These are phyloP conservation scores for Vollenhovia emeryi DNA, from an alignment of 1,140 invertebrate genomes.

Conservation along the genomic window DNA sequence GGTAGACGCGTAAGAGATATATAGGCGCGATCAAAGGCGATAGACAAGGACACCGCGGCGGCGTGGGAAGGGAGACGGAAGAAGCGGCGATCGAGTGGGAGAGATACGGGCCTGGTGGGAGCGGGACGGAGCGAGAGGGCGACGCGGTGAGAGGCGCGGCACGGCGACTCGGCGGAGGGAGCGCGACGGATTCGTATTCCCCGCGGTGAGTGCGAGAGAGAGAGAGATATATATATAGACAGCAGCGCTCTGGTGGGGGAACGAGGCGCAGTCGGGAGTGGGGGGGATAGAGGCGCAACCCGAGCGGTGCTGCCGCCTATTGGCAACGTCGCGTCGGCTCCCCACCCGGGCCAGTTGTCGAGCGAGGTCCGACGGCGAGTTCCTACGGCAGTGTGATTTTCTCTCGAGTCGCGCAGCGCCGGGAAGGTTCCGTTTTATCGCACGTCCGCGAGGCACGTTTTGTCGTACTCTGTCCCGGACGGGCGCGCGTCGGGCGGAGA, in stretches of 20 bases:
- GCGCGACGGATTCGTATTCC: slow-evolving; percentile 41
- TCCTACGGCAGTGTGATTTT: slow-evolving; percentile 66
- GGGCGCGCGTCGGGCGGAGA: not conserved
- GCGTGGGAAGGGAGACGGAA: not conserved
- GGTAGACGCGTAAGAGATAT: slow-evolving; percentile 22
- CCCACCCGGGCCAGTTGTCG: slow-evolving; percentile 72
- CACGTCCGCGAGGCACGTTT: not conserved
- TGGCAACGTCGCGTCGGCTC: slow-evolving; percentile 74
- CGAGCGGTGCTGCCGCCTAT: slow-evolving; percentile 78
- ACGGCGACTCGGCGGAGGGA: slow-evolving; percentile 10
- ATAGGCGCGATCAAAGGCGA: not conserved
- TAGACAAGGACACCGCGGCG: slow-evolving; percentile 8
- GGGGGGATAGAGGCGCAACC: slow-evolving; percentile 61
- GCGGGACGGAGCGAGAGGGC: slow-evolving; percentile 7
- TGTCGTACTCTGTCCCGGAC: not conserved
- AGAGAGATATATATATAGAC: not conserved
- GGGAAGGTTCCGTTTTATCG: not conserved
- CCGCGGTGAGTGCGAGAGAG: not conserved
- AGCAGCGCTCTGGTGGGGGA: not conserved
- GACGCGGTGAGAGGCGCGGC: not conserved
- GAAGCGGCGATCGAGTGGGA: too few relatives aligned
- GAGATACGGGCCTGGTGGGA: too few relatives aligned
- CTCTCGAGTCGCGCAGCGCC: slow-evolving; percentile 39
- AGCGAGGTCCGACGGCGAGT: slow-evolving; percentile 70
- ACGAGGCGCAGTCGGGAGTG: slow-evolving; percentile 13